These are phyloP conservation scores for Festucalex cinctus DNA, from an alignment of 2,113 vertebrate species.

Conservation along the genomic window DNA sequence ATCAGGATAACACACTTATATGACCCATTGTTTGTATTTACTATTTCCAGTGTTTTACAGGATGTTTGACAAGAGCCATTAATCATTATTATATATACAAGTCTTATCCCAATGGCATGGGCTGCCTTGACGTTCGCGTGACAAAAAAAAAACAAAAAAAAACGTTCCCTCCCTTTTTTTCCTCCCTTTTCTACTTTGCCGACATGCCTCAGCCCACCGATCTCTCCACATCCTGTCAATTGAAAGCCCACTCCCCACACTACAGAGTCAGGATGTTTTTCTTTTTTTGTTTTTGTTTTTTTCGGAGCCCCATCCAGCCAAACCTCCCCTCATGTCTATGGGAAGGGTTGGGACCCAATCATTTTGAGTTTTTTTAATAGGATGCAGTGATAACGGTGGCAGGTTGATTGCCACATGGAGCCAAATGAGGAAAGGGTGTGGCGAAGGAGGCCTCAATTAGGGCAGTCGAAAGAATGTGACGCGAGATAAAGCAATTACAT, in stretches of 20 bases:
- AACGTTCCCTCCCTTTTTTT: slow-evolving; percentile 13
- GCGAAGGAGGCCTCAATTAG: slow-evolving; percentile 51
- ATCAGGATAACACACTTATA: not conserved
- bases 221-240: slow-evolving; percentile 53
- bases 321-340: slow-evolving; percentile 28
- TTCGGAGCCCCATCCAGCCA: not conserved
- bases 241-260: slow-evolving; percentile 28
- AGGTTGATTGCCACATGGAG: slow-evolving; percentile 61
- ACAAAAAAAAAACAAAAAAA: slow-evolving; percentile 32
- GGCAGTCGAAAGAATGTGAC: slow-evolving; percentile 45
- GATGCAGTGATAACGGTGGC: slow-evolving; percentile 57
- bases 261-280: slow-evolving; percentile 62
- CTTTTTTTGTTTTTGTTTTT: slow-evolving; percentile 38
- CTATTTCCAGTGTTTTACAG: slow-evolving; percentile 24
- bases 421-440: slow-evolving; percentile 65
- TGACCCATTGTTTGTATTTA: not conserved
- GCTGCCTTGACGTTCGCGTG: slow-evolving; percentile 46
- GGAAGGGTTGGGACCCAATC: slow-evolving; percentile 63
- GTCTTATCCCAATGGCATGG: slow-evolving; percentile 27
- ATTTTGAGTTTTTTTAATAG: slow-evolving; percentile 73
- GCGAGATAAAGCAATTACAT: slow-evolving; percentile 61
- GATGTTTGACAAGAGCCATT: slow-evolving; percentile 20
- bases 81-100: slow-evolving; percentile 15
- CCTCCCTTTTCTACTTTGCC: slow-evolving; percentile 17
- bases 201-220: slow-evolving; percentile 28